phyloP scores from a whole-genome alignment of 2,113 vertebrate species.

The Argyrosomus japonicus region DNA sequence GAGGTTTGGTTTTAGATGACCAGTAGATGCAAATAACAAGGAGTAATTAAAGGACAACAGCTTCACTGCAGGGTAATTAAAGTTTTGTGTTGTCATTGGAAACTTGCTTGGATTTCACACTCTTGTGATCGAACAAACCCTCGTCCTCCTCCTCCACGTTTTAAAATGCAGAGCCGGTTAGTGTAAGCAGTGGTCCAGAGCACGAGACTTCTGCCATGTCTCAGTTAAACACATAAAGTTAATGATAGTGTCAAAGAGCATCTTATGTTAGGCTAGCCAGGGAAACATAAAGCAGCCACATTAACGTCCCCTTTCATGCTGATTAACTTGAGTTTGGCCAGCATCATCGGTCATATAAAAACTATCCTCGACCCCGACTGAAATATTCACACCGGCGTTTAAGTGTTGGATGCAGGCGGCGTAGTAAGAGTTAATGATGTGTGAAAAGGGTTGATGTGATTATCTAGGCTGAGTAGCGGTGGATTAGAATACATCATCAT shows the following conservation, averaged over 20 bases:
- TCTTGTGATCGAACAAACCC: neutral
- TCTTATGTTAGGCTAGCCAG: neutral
- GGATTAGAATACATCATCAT: constrained; percentile 8
- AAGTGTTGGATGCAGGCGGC: constrained; percentile 24
- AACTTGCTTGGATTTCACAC: constrained; percentile 22
- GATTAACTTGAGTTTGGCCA: constrained; percentile 34
- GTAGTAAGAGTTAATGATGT: constrained; percentile 44
- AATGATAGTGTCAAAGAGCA: neutral
- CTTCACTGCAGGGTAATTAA: neutral
- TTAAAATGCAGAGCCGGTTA: neutral
- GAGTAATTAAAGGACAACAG: neutral
- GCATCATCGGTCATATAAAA: constrained; percentile 12
- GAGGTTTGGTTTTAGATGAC: constrained; percentile 14
- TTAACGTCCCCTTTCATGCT: constrained; percentile 12
- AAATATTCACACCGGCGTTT: constrained; percentile 20
- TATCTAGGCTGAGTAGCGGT: constrained; percentile 30
- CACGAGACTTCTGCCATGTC: neutral
- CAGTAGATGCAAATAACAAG: constrained; percentile 8
- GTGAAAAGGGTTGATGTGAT: constrained; percentile 33
- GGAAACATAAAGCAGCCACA: constrained; percentile 28
- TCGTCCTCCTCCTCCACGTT: neutral
- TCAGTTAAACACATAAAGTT: neutral
- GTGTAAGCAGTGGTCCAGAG: neutral
- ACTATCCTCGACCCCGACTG: neutral
- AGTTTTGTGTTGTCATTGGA: neutral